These are phyloP conservation scores for Aleiodes testaceus DNA, from an alignment of 2,888 invertebrate species.

Conservation along the genomic window DNA sequence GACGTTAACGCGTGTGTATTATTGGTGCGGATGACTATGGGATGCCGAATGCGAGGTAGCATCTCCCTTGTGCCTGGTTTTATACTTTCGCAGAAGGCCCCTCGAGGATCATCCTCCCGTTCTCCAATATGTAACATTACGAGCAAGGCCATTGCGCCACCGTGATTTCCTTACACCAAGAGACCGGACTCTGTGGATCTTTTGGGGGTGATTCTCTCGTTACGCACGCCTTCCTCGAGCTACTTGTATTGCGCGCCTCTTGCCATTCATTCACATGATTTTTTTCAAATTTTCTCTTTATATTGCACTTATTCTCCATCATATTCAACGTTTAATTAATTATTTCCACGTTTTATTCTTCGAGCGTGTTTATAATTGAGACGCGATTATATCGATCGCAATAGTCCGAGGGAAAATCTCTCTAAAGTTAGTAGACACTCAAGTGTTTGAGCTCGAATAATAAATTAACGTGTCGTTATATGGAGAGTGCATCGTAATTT, in stretches of 20 bases:
- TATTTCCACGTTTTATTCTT: not conserved
- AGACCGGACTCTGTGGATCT: conserved; percentile 42
- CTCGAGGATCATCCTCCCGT: conserved; percentile 57
- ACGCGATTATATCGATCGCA: conserved; percentile 31
- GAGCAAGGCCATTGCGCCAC: conserved; percentile 69
- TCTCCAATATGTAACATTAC: conserved; percentile 68
- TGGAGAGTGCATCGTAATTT: conserved; percentile 31
- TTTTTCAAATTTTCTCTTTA: conserved; percentile 13
- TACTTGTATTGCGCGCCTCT: conserved; percentile 28
- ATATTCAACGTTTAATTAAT: not conserved
- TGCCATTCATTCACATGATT: not conserved
- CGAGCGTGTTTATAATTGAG: conserved; percentile 31
- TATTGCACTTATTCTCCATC: not conserved
- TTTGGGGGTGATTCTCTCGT: conserved; percentile 49
- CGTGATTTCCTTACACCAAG: conserved; percentile 55
- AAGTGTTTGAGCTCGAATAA: conserved; percentile 20
- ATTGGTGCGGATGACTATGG: conserved; percentile 59
- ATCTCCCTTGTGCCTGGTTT: conserved; percentile 65
- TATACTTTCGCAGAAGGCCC: conserved; percentile 65
- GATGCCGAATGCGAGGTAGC: conserved; percentile 65
- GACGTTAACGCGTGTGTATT: conserved; percentile 38
- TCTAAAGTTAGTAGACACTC: conserved; percentile 14
- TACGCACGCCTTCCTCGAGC: conserved; percentile 39
- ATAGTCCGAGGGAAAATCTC: conserved; percentile 1
- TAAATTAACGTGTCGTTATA: conserved; percentile 44